Evolutionary conservation across 2,113 vertebrate genomes (phyloP).

Genomic region (Cepphus grylle): DNA sequence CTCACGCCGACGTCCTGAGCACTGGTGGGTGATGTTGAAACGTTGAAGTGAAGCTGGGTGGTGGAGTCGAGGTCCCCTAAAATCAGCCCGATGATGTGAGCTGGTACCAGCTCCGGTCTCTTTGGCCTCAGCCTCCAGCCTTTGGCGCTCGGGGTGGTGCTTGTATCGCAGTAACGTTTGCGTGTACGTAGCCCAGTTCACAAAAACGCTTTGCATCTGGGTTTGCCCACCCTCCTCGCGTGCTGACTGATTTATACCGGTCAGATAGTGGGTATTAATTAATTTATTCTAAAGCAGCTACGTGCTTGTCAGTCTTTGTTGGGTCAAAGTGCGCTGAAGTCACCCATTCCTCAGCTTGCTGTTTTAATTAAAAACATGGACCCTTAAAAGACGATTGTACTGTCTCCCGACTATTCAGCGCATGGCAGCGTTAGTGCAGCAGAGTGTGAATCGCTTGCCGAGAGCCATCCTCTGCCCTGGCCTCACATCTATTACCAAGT

Average conservation of each 20-base stretch:
- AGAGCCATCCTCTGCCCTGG: not conserved
- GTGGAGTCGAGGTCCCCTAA: not conserved
- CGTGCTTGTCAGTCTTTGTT: not conserved
- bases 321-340: constrained; percentile 7
- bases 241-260: not conserved
- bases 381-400: not conserved
- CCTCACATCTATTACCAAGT: not conserved
- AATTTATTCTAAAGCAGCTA: constrained; percentile 17
- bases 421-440: not conserved
- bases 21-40: fast-evolving
- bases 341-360: not conserved
- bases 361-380: constrained; percentile 39
- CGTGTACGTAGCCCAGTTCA: not conserved
- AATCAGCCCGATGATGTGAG: not conserved
- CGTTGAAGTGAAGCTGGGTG: fast-evolving
- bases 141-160: not conserved
- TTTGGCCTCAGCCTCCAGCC: not conserved
- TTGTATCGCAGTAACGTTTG: fast-evolving
- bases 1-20: fast-evolving
- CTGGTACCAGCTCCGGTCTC: not conserved
- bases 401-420: not conserved
- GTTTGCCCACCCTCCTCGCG: not conserved
- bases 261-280: not conserved
- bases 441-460: not conserved
- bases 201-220: not conserved